Evolutionary conservation across 2,888 invertebrate genomes (phyloP).

Genomic region (Lagria hirta): DNA sequence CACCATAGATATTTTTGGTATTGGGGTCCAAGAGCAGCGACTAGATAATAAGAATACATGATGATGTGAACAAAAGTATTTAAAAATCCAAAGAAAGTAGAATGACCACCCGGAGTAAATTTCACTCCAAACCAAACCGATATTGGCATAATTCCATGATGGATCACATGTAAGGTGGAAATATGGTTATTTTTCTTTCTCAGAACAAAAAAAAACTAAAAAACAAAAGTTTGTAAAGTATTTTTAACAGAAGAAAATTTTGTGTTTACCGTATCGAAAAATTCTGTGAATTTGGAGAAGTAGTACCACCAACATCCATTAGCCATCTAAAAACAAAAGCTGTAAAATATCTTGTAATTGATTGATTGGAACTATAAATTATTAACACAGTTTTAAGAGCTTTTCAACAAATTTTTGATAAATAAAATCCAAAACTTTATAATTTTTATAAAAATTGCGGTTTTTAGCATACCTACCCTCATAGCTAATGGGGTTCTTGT

Average conservation of each 20-base stretch:
- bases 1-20: constrained; percentile 91
- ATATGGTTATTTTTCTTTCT: constrained; percentile 94
- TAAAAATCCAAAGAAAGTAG: constrained; percentile 89
- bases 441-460: too few relatives aligned
- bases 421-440: too few relatives aligned
- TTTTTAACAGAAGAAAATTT: background rate
- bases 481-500: constrained; percentile 66
- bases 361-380: too few relatives aligned
- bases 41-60: constrained; percentile 91
- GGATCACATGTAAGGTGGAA: constrained; percentile 91
- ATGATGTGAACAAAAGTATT: constrained; percentile 94
- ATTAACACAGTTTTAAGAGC: too few relatives aligned
- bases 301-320: constrained; percentile 96
- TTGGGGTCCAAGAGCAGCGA: constrained; percentile 86
- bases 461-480: constrained; percentile 70
- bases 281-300: constrained; percentile 95
- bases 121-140: constrained; percentile 77
- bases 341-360: too few relatives aligned
- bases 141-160: constrained; percentile 96
- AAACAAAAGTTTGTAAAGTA: constrained; percentile 27
- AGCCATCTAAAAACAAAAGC: constrained; percentile 70
- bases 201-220: constrained; percentile 83
- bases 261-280: constrained; percentile 83
- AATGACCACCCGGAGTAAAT: constrained; percentile 77
- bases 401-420: too few relatives aligned